Percentiles rank a stretch among this genome's conserved stretches.
Evolutionary conservation across 2,797 vertebrate species (phyloP).

Genomic region (Dermochelys coriacea): DNA sequence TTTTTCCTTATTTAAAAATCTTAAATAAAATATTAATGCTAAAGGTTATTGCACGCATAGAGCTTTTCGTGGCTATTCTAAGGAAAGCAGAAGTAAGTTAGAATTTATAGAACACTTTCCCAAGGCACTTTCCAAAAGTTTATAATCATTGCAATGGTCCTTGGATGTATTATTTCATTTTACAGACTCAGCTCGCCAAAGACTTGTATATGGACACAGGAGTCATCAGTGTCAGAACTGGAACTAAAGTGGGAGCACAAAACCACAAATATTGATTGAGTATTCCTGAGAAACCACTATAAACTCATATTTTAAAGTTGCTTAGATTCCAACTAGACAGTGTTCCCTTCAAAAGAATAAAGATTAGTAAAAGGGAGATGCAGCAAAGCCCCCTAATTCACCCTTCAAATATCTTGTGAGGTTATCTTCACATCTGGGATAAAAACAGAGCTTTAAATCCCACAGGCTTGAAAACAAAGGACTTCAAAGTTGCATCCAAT

Average conservation of each 20-base stretch:
- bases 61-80: accelerated
- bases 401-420: not conserved
- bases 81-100: not conserved
- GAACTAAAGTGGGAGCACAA: not conserved
- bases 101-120: not conserved
- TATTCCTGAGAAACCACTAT: not conserved
- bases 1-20: not conserved
- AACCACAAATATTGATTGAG: not conserved
- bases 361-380: not conserved
- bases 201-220: not conserved
- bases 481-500: accelerated
- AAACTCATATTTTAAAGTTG: not conserved
- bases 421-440: not conserved
- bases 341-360: not conserved
- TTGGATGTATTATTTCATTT: not conserved
- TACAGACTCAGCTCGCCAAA: too few species aligned
- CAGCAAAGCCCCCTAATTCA: not conserved
- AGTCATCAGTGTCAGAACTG: accelerated
- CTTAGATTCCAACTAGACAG: not conserved
- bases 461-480: not conserved
- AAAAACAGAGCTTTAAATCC: not conserved
- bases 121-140: accelerated
- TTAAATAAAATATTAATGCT: accelerated
- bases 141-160: accelerated
- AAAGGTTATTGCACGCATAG: not conserved